phyloP scores from a whole-genome alignment of 30 jellyfish, hydroid and myxozoan genomes.

The Aurelia sp. region DNA sequence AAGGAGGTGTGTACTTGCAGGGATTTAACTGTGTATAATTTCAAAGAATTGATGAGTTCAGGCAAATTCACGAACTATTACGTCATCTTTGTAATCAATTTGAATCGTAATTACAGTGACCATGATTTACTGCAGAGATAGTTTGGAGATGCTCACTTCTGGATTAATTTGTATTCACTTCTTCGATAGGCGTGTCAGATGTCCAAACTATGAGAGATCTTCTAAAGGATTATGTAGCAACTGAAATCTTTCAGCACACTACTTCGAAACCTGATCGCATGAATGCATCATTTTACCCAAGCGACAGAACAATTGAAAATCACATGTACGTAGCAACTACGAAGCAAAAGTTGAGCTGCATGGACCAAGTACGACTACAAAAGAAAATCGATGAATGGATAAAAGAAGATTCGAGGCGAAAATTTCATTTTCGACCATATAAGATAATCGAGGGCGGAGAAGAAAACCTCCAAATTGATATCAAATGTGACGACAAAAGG shows the following conservation, averaged over 20 bases:
- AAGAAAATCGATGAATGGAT: conserved; percentile 2
- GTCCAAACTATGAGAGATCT: conserved; percentile 2
- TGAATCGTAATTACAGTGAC: too few relatives aligned
- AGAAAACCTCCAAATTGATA: not conserved
- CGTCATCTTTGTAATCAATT: too few relatives aligned
- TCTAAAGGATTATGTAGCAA: not conserved
- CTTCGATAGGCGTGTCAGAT: not conserved
- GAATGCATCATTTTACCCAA: not conserved
- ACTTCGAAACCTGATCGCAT: conserved; percentile 1
- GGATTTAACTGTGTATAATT: too few relatives aligned
- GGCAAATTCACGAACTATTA: too few relatives aligned
- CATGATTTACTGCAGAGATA: too few relatives aligned
- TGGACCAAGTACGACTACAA: conserved; percentile 3
- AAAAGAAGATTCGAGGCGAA: not conserved
- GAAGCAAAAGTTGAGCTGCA: not conserved
- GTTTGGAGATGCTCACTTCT: too few relatives aligned
- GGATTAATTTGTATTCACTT: not conserved
- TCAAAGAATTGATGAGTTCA: too few relatives aligned
- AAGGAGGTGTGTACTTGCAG: too few relatives aligned
- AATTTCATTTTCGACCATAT: not conserved
- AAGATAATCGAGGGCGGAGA: not conserved
- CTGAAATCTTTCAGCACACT: not conserved
- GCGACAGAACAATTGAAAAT: not conserved
- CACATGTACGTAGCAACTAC: conserved; percentile 7
- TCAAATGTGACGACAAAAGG: not conserved